Evolutionary conservation across 2,888 invertebrate genomes (phyloP).

Genomic region (Bhutanitis thaidina): DNA sequence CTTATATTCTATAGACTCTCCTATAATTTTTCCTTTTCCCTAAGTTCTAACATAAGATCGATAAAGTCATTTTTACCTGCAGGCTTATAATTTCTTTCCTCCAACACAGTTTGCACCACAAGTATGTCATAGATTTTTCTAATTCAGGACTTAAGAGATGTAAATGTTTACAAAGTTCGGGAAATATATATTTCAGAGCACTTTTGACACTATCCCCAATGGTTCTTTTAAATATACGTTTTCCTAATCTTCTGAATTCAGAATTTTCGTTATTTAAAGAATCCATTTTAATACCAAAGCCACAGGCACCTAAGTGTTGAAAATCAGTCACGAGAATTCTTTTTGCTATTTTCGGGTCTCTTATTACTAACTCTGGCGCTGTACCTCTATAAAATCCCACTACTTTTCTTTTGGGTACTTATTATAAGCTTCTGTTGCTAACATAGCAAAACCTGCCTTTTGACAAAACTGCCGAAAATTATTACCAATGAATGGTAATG

Average conservation of each 20-base stretch:
- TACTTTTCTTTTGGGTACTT: slow-evolving; percentile 59
- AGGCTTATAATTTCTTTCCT: slow-evolving; percentile 50
- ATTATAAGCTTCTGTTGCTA: slow-evolving; percentile 50
- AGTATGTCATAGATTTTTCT: slow-evolving; percentile 44
- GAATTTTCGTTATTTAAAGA: slow-evolving; percentile 56
- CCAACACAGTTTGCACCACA: slow-evolving; percentile 47
- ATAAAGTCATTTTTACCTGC: slow-evolving; percentile 65
- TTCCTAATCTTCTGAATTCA: slow-evolving; percentile 51
- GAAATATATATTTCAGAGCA: slow-evolving; percentile 53
- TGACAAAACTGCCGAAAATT: slow-evolving; percentile 50
- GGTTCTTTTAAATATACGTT: slow-evolving; percentile 54
- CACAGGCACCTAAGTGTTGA: slow-evolving; percentile 51
- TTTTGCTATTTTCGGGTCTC: slow-evolving; percentile 62
- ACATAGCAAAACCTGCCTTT: slow-evolving; percentile 54
- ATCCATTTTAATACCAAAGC: slow-evolving; percentile 60
- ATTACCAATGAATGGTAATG: slow-evolving; percentile 53
- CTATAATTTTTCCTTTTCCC: slow-evolving; percentile 56
- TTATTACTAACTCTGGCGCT: slow-evolving; percentile 52
- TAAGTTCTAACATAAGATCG: slow-evolving; percentile 58
- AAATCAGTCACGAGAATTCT: slow-evolving; percentile 60
- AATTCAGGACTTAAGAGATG: slow-evolving; percentile 49
- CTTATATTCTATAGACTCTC: slow-evolving; percentile 55
- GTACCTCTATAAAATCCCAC: slow-evolving; percentile 58
- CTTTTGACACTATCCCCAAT: slow-evolving; percentile 45
- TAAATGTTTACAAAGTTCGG: slow-evolving; percentile 53